Base-by-base conservation (phyloP, 1,140 invertebrate genomes). In the Caenorhabditis inopinata region DNA sequence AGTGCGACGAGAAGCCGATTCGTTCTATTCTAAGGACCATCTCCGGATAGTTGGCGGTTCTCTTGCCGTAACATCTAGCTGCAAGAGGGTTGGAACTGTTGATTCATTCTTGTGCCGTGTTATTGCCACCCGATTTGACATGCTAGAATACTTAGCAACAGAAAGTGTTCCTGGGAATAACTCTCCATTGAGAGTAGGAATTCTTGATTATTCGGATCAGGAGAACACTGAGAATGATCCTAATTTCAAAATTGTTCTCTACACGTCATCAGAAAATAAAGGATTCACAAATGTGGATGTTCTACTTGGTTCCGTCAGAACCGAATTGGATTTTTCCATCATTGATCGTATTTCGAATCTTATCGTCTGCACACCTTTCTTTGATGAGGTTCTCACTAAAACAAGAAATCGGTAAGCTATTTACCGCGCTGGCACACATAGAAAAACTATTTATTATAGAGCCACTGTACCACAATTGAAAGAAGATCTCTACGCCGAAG, bases 181-280 rank as follows among this genome's bases (percentile, higher is more conserved):
- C 21, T 9, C 58, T 16, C 76, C 76, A 9, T 6, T 38, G 9
- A 42, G 32, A 45, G 9, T 45, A 11, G 25, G 21, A 7, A 27
- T 81, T n/a, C 48, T 84, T 29, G 78, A 83, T 23, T 78, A 84
- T 45, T 82, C 81, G 32, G 48, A 83, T 18, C 76, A 58, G 23
- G 79, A 82, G 23, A 76, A 82, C 46, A 32, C 21, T 6, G 75
- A 76, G 11, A 27, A 46, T 25, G 74, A 49, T n/a, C 48, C 48
- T 1, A 47, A 81, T 16, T 73, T 81, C 25, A 81, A 76, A 21
- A 42, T 81, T 16, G 16, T 79, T n/a, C 45, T 49, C 3, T 45
- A 35, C 9, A 47, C 29, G 2, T 79, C 78, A 4, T 53, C 46
- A 1, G 74, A 75, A 16, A 47, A 75, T 2, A 38, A 68, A 27